Conservation (phyloP, 2,113 vertebrate genomes). For the Reinhardtius hippoglossoides region DNA sequence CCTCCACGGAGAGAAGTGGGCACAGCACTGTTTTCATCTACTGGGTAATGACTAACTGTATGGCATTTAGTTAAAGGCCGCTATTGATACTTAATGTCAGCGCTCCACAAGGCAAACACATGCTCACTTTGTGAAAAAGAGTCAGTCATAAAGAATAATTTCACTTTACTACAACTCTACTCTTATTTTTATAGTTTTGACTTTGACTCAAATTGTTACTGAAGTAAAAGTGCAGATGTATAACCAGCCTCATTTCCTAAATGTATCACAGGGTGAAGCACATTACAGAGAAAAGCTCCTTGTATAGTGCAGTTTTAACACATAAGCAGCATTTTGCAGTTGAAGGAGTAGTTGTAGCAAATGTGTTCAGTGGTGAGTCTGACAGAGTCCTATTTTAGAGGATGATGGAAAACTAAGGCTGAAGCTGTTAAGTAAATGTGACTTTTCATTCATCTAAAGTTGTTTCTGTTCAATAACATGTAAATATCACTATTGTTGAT, state of each 20-base stretch:
- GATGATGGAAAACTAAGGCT: neutral
- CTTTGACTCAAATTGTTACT: neutral
- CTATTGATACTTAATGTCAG: neutral
- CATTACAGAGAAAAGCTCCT: neutral
- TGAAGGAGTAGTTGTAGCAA: too few species aligned
- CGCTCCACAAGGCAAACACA: neutral
- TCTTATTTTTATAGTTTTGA: neutral
- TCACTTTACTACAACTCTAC: neutral
- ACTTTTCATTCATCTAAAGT: neutral
- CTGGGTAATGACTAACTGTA: constrained; percentile 14
- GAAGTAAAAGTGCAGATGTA: neutral
- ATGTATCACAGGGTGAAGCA: neutral
- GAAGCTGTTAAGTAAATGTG: neutral
- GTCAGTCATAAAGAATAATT: neutral
- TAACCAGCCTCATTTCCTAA: neutral
- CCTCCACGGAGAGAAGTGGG: constrained; percentile 47
- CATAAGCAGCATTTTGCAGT: too few species aligned
- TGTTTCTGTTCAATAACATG: too few species aligned
- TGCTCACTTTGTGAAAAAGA: neutral
- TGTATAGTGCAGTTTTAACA: neutral
- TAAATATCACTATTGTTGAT: too few species aligned
- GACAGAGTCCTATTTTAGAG: too few species aligned
- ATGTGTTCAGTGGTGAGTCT: too few species aligned
- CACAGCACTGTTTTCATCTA: constrained; percentile 4
- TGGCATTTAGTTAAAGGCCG: constrained; percentile 14